These are phyloP conservation scores for Troilus luridus DNA, from an alignment of 2,888 invertebrate genomes.

Conservation along the genomic window DNA sequence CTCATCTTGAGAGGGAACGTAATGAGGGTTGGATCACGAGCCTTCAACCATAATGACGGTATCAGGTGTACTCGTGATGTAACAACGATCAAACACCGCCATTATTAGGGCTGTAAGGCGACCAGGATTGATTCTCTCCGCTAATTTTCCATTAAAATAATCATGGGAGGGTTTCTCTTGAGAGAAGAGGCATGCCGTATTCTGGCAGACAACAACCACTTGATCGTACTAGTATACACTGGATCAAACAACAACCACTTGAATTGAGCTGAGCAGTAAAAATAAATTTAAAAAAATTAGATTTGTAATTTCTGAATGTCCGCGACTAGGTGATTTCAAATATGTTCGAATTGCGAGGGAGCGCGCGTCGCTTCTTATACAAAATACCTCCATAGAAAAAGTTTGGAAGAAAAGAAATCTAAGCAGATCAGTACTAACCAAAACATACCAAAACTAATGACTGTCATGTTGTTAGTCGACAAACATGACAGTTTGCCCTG, in stretches of 20 bases:
- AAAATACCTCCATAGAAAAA: too few relatives aligned
- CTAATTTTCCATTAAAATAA: not conserved
- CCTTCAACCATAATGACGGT: conserved; percentile 11
- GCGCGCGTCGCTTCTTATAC: too few relatives aligned
- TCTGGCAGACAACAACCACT: not conserved
- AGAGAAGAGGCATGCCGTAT: not conserved
- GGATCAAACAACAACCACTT: too few relatives aligned
- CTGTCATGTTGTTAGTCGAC: too few relatives aligned
- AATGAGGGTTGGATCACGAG: not conserved
- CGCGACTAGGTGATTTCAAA: too few relatives aligned
- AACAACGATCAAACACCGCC: not conserved
- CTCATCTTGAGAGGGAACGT: not conserved
- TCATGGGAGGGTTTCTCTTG: not conserved
- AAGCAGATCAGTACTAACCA: too few relatives aligned
- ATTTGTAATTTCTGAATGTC: too few relatives aligned
- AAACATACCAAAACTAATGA: too few relatives aligned
- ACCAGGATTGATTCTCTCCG: not conserved
- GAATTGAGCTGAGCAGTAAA: not conserved
- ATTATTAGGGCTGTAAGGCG: conserved; percentile 10
- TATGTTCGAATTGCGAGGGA: too few relatives aligned
- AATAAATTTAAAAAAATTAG: not conserved
- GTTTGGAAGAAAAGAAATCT: too few relatives aligned
- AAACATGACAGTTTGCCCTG: too few relatives aligned
- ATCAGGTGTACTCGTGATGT: not conserved
- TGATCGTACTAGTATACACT: too few relatives aligned